Evolutionary conservation across 2,888 invertebrate genomes (phyloP).

Genomic region (Cyclophora punctaria): DNA sequence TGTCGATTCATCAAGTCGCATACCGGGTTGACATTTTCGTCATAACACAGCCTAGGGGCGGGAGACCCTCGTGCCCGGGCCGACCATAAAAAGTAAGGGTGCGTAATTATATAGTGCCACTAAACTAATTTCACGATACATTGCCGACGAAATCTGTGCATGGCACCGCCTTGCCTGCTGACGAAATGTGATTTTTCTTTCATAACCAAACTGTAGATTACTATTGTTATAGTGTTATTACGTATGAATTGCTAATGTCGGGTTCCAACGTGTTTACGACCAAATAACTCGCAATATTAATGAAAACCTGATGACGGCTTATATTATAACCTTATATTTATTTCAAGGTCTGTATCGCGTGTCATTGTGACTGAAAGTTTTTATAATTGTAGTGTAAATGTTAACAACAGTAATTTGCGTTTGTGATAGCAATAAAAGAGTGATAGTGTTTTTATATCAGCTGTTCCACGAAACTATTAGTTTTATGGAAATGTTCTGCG

Average conservation of each 20-base stretch:
- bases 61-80: conserved; percentile 36
- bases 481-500: no score
- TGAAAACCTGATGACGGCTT: conserved; percentile 46
- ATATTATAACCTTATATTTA: conserved; percentile 36
- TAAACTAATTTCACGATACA: conserved; percentile 76
- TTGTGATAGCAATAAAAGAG: conserved; percentile 9
- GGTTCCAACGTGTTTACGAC: conserved; percentile 33
- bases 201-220: conserved; percentile 61
- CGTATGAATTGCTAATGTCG: conserved; percentile 65
- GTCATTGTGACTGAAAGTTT: conserved; percentile 17
- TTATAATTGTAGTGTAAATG: conserved; percentile 24
- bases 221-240: conserved; percentile 67
- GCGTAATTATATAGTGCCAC: conserved; percentile 74
- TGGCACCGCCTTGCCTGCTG: conserved; percentile 65
- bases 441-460: background rate
- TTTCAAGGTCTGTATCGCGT: conserved; percentile 33
- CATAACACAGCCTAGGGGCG: conserved; percentile 55
- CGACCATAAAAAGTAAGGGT: conserved; percentile 68
- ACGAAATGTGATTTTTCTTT: conserved; percentile 65
- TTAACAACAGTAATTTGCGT: conserved; percentile 15
- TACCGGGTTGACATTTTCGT: conserved; percentile 71
- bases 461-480: conserved; percentile 11
- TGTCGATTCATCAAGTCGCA: conserved; percentile 72
- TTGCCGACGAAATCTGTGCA: conserved; percentile 73
- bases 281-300: conserved; percentile 44